Evolutionary conservation across 2,113 vertebrate genomes (phyloP), one percentile per base, ranked within the genome.

Genomic region (Telmatochromis sp.): DNA sequence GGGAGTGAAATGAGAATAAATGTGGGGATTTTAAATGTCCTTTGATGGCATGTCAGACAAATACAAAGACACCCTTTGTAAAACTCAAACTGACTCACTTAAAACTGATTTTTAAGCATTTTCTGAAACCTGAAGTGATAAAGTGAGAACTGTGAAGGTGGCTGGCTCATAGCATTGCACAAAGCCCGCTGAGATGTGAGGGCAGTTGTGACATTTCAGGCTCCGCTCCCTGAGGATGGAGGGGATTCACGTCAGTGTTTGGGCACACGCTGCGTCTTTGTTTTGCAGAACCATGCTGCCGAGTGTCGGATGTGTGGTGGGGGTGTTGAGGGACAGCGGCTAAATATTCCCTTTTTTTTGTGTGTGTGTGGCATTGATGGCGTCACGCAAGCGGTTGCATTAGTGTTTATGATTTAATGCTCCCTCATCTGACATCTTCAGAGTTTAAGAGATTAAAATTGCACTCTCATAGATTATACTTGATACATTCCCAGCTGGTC

Each of bases 401-500:
- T 80, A 63, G 75, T 84, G n/a, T 92, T 90, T 91, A 80, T 90
- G 79, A 90, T 88, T 93, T 75, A 88, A 40, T 65, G 5, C 83
- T 73, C 71, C 87, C 54, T 90, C 71, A 82, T 75, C 51, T 83
- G 88, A 84, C 81, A 60, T 86, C 80, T 87, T 79, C 81, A 92
- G 33, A 90, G 54, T 81, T 71, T 1, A 51, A 33, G 80, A 80
- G 82, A 60, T 53, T 42, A 8, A 82, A 90, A 89, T 92, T 94
- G 92, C 90, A 93, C 93, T 93, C 86, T 91, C 89, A 85, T 79
- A 87, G 79, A 89, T 89, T 86, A 91, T 93, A 95, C 95, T 94
- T 94, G 90, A 95, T 94, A 95, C 95, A 95, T 96, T 96, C 95
- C 94, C 93, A 78, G 88, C 89, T 28, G n/a, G 85, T 92, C 86